A percentile compares a stretch with the other conserved stretches of the same genome.
These are phyloP conservation scores for Cerceris rybyensis DNA, from an alignment of 2,888 invertebrate species.

Conservation along the genomic window DNA sequence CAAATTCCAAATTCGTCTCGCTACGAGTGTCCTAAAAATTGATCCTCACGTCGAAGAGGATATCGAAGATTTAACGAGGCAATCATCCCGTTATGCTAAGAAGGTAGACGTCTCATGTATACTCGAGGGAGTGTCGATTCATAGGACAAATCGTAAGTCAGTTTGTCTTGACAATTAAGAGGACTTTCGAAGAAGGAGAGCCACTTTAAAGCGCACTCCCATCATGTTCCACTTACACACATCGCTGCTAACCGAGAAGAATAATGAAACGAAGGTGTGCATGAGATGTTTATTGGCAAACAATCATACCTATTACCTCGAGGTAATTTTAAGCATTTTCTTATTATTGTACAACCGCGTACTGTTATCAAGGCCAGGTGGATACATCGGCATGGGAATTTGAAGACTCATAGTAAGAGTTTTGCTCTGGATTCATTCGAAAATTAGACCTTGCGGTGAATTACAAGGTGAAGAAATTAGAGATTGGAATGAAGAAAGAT, in stretches of 20 bases:
- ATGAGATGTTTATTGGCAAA: not conserved
- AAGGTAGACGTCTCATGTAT: no score
- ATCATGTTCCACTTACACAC: slow-evolving; percentile 46
- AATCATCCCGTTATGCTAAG: no score
- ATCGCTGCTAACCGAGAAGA: not conserved
- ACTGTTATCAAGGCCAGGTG: not conserved
- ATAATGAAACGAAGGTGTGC: slow-evolving; percentile 10
- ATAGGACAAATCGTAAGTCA: not conserved
- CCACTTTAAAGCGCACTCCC: slow-evolving; percentile 16
- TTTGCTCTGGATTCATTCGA: no score
- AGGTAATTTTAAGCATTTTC: not conserved
- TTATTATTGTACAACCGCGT: not conserved
- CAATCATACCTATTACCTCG: slow-evolving; percentile 1
- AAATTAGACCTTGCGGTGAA: no score
- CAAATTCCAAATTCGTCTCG: no score
- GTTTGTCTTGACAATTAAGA: slow-evolving; percentile 16
- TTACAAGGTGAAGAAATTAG: no score
- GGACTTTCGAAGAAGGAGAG: not conserved
- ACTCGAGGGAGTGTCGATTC: no score
- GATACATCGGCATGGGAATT: not conserved
- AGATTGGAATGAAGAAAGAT: no score
- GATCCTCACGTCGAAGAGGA: no score
- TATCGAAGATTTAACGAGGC: no score
- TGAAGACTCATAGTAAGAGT: no score
- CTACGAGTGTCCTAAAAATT: no score